Evolutionary conservation across 2,888 invertebrate genomes (phyloP), one percentile per base, ranked within the genome.

Genomic region (Itoplectis maculator): DNA sequence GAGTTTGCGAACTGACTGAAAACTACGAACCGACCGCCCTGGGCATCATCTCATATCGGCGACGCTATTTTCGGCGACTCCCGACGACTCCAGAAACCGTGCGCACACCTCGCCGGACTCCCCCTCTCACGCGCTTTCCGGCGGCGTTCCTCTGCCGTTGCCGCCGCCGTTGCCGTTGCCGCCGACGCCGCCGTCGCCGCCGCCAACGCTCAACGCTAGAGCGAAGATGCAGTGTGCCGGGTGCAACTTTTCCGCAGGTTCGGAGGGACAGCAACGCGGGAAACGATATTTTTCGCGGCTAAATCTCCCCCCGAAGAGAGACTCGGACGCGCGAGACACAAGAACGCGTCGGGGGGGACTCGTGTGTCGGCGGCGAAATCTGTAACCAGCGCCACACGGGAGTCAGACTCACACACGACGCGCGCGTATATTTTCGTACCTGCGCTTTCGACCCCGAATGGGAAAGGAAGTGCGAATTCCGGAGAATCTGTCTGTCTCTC

Each of bases 1-100:
- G 91, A 90, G 92, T 91, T 92, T 92, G 92, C 91, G 90, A 92
- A 92, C 92, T 92, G 91, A 92, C 92, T 92, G 92, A 92, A 92
- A 92, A 92, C 92, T 92, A 92, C 92, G 90, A 92, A 90, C 91
- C 90, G 89, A 83, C 86, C 87, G 90, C 88, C 90, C 91, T 89
- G 92, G 92, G 91, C 92, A 89, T 92, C 92, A 91, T 92, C 84
- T 87, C 92, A 91, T 92, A 92, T 91, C 90, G 92, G 90, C n/a
- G 90, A 90, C 90, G 92, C 92, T 92, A 92, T 92, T 92, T 92
- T 92, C 90, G 91, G 92, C 91, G 88, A 89, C 91, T 80, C 82
- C 91, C 91, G 89, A 92, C 92, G 92, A 92, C 91, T 92, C 92
- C 92, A 91, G 92, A 91, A 91, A 88, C 82, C 82, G 88, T 89